Evolutionary conservation across 2,113 vertebrate genomes (phyloP).

Genomic region (Todiramphus chloris): DNA sequence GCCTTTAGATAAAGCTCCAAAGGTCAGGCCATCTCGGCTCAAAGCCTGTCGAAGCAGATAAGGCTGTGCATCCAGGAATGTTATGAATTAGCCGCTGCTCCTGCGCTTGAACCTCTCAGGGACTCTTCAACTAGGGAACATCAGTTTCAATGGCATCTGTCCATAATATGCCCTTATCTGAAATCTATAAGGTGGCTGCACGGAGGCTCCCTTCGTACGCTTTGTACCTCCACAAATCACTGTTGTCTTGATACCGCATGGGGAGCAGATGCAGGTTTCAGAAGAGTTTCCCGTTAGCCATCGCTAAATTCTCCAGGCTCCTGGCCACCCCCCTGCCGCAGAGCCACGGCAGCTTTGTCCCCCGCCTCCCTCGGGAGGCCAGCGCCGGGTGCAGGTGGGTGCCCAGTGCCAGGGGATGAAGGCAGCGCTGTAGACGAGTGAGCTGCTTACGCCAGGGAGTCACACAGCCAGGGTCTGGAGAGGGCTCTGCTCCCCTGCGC

Average conservation of each 20-base stretch:
- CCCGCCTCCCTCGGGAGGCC: neutral
- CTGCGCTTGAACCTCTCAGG: neutral
- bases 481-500: neutral
- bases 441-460: neutral
- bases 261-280: neutral
- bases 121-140: neutral
- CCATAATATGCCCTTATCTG: neutral
- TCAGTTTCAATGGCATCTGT: conserved; percentile 5
- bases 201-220: neutral
- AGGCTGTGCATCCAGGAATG: conserved; percentile 36
- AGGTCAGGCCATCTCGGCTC: conserved; percentile 50
- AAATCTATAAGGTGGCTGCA: neutral
- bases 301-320: neutral
- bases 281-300: neutral
- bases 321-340: neutral
- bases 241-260: fast-evolving
- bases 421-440: neutral
- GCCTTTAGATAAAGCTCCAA: conserved; percentile 67
- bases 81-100: conserved; percentile 23
- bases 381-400: neutral
- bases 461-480: neutral
- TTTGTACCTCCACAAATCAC: neutral
- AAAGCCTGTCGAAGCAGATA: conserved; percentile 57
- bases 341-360: neutral
- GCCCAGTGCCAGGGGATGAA: neutral